Base-by-base conservation (phyloP, 2,888 invertebrate genomes). In the Apamea anceps region DNA sequence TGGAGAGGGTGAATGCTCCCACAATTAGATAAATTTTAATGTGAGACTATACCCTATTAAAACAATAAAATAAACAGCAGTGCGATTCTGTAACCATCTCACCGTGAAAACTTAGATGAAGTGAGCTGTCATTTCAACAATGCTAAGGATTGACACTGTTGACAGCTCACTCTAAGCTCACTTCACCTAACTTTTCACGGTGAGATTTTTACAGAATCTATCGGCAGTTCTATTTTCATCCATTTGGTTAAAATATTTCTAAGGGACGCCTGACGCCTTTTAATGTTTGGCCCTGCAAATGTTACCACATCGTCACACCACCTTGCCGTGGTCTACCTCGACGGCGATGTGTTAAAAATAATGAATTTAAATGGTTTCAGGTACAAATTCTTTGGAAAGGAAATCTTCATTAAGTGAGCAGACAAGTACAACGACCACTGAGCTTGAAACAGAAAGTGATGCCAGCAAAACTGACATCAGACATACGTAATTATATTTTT, bases 321-420 rank as follows among this genome's bases (percentile, higher is more conserved):
- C 21, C 7, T 7, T 51, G 18, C 21, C 7, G 18, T 51, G 21
- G 21, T 18, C 7, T 51, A 18, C 51, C 7, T 18, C 18, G 51
- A 51, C 18, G 51, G 51, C 18, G 18, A 18, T 51, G 18, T 18
- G 15, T 18, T 63, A 18, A 21, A 37, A 65, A 65, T 25, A 65
- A 65, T 65, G 4, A 21, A 25, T 72, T 37, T 66, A 12, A 37
- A 37, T 65, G 81, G 71, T 92, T 91, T 5, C 87, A 96, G 96
- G 94, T 88, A 92, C 94, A 32, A 95, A 93, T 83, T 95, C 95
- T 0, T 85, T 96, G 71, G 96, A 96, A 62, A 92, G 95, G 66
- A 95, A 95, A 66, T 93, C 95, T 0, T 94, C 96, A 0, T 81
- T 92, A 32, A 89, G 91, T 2, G 96, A 96, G 66, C 92, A 90